These are phyloP conservation scores for Thera obeliscata DNA, from an alignment of 2,888 invertebrate genomes.

Conservation along the genomic window DNA sequence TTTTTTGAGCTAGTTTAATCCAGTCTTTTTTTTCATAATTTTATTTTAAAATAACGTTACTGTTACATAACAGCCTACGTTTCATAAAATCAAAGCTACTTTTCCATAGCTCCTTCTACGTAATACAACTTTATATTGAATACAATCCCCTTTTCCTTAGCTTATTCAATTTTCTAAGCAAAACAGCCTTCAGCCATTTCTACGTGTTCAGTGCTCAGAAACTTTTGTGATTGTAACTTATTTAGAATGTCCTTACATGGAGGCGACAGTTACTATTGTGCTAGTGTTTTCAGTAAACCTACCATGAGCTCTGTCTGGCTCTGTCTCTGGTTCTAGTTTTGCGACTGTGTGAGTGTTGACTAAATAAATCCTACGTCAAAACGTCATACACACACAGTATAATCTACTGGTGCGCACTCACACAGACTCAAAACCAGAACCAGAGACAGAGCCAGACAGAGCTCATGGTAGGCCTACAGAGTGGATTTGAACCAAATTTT, in stretches of 20 bases:
- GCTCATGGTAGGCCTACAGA: no score
- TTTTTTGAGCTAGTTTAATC: no score
- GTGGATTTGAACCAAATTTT: no score
- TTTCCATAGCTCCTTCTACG: background rate
- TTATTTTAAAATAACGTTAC: background rate
- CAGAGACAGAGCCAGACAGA: no score
- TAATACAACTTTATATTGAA: constrained; percentile 30
- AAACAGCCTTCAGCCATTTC: constrained; percentile 39
- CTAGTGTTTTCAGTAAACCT: background rate
- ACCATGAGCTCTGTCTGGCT: no score
- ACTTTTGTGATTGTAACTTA: constrained; percentile 16
- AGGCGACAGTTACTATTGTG: background rate
- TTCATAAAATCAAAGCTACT: background rate
- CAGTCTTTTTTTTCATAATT: no score
- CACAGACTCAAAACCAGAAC: no score
- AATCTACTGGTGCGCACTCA: no score
- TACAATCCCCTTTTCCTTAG: constrained; percentile 38
- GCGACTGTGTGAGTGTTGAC: no score
- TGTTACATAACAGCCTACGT: constrained; percentile 2
- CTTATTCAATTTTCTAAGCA: constrained; percentile 44
- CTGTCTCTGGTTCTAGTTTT: no score
- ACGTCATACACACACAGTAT: no score
- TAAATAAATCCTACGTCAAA: no score
- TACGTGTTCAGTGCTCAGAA: constrained; percentile 32
- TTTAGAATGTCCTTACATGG: background rate